phyloP scores from a whole-genome alignment of 2,888 invertebrate species.

The Eristalis pertinax region DNA sequence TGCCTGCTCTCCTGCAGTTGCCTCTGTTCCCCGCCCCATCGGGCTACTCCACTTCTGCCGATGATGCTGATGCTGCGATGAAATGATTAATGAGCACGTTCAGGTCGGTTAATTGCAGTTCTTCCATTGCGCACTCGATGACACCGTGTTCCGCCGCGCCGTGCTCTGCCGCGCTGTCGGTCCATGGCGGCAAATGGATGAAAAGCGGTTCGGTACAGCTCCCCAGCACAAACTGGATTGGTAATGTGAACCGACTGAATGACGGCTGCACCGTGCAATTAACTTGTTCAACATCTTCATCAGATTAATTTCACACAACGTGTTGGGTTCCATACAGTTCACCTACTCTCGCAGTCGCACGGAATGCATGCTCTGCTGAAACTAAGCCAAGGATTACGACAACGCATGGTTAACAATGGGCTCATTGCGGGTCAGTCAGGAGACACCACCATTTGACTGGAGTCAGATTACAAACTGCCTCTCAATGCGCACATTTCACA shows the following conservation, averaged over 20 bases:
- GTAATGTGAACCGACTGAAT: conserved; percentile 25
- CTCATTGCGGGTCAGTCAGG: conserved; percentile 29
- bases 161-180: not conserved
- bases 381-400: conserved; percentile 64
- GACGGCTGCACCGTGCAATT: conserved; percentile 51
- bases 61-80: conserved; percentile 21
- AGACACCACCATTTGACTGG: not conserved
- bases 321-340: conserved; percentile 15
- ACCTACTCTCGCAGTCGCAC: not conserved
- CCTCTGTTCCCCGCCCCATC: not conserved
- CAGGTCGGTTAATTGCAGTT: conserved; percentile 53
- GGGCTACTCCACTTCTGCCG: not conserved
- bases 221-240: conserved; percentile 26
- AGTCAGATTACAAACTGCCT: conserved; percentile 55
- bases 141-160: conserved; percentile 15
- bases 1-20: not conserved
- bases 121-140: conserved; percentile 39
- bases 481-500: conserved; percentile 56
- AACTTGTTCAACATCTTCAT: conserved; percentile 69
- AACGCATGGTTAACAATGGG: conserved; percentile 42
- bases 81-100: conserved; percentile 66
- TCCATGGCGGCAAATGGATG: conserved; percentile 14
- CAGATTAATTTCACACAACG: conserved; percentile 58
- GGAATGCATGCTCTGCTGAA: not conserved
- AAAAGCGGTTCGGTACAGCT: conserved; percentile 33